These are phyloP conservation scores for Drosophila histrio DNA, from an alignment of 2,888 invertebrate genomes.

Conservation along the genomic window DNA sequence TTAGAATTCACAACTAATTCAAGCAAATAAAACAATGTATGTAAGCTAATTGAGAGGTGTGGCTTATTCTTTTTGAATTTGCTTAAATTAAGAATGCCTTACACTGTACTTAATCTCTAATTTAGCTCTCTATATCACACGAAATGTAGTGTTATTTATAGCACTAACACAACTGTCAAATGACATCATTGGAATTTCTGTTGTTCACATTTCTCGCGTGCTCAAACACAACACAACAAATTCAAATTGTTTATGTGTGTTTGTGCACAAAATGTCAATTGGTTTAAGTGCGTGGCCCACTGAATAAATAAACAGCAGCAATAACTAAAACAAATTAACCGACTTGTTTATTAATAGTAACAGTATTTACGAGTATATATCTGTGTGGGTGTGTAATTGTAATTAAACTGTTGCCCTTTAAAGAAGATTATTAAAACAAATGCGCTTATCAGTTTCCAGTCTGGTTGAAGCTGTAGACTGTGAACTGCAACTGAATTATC, in stretches of 20 bases:
- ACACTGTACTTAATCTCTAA: neutral
- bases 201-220: conserved; percentile 47
- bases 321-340: conserved; percentile 31
- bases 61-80: neutral
- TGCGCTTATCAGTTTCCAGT: conserved; percentile 45
- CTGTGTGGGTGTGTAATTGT: conserved; percentile 14
- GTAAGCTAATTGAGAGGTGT: neutral
- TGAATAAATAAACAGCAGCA: conserved; percentile 33
- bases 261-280: conserved; percentile 58
- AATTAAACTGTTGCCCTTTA: conserved; percentile 48
- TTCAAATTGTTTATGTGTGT: conserved; percentile 30
- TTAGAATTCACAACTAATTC: no score
- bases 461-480: conserved; percentile 1
- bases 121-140: neutral
- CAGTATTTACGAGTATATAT: conserved; percentile 17
- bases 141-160: conserved; percentile 14
- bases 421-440: conserved; percentile 34
- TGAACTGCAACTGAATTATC: conserved; percentile 21
- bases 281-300: conserved; percentile 59
- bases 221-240: conserved; percentile 20
- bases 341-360: conserved; percentile 52
- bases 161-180: conserved; percentile 39
- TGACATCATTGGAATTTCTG: conserved; percentile 73
- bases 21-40: neutral
- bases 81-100: neutral